Base-by-base conservation (phyloP, 2,888 invertebrate species). In the Psococerastis gibbosa region DNA sequence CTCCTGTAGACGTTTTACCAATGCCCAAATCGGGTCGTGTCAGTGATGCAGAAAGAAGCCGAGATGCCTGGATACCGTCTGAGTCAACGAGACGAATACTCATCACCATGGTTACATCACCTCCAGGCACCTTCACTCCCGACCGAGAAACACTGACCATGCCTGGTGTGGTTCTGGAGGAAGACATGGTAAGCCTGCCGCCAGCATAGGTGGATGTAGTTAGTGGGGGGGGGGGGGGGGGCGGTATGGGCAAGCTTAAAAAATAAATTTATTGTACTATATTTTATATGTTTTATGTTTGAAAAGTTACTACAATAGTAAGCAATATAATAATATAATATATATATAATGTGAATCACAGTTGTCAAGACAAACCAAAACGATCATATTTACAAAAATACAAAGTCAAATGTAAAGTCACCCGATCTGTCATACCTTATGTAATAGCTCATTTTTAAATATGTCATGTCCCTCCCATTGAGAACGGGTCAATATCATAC, bases 11-110 rank as follows among this genome's bases (percentile, higher is more conserved):
- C 44, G 38, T 44, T 22, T 48, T 52, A 41, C 48, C 49, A 41
- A 45, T 35, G 9, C 50, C 48, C 50, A 53, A 54, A 18, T 54
- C 55, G 16, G 41, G 43, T 9, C 42, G 43, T 3, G 47, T 50
- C 2, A 55, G 49, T 41, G 59, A 55, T 43, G 48, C 45, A 47
- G 46, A 54, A 56, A 42, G 52, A 50, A 57, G 62, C 20, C 56
- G 78, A 52, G 78, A 81, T 62, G 75, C 77, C 0, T 89, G 88
- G 88, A 76, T 88, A 52, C 82, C 85, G 2, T 77, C 73, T 46
- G 79, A 81, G 49, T 69, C 71, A 52, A 82, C 85, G 0, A 68
- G 74, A 49, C 76, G 75, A 53, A 72, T 74, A 41, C 62, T 81
- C 1, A 66, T 75, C 41, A 59, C 67, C 13, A 64, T 69, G 50